phyloP scores from a whole-genome alignment of 2,113 vertebrate species.

The Todiramphus saurophagus region DNA sequence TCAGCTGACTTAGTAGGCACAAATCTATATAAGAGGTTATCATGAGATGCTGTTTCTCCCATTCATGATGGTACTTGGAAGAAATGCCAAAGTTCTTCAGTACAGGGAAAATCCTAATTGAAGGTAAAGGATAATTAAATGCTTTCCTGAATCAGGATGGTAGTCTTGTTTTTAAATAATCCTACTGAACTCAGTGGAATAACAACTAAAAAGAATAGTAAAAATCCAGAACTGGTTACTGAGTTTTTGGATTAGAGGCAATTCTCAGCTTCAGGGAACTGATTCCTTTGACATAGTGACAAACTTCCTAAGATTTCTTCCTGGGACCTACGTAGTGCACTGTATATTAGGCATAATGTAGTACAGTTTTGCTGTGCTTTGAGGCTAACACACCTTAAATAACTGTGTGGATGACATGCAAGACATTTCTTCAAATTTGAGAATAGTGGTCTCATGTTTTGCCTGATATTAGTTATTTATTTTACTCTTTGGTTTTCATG shows the following conservation, averaged over 20 bases:
- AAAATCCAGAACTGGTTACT: background rate
- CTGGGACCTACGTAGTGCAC: background rate
- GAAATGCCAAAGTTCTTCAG: background rate
- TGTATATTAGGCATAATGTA: too few species aligned
- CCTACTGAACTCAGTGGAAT: background rate
- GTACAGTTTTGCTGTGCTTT: background rate
- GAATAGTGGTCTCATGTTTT: background rate
- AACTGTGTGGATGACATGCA: background rate
- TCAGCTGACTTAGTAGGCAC: background rate
- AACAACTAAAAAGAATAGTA: background rate
- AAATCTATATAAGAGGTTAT: background rate
- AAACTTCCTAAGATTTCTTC: background rate
- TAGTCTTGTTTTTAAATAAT: background rate
- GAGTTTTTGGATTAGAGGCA: background rate
- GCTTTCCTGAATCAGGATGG: background rate
- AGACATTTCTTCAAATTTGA: background rate
- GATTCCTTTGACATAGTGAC: background rate
- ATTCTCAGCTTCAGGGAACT: background rate
- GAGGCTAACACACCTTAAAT: background rate
- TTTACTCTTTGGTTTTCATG: background rate
- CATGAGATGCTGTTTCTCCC: background rate
- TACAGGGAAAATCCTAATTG: background rate
- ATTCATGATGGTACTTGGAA: background rate
- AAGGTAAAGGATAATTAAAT: background rate
- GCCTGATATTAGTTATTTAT: background rate